Base-by-base conservation (phyloP, 2,113 vertebrate species). In the Meleagris gallopavo region DNA sequence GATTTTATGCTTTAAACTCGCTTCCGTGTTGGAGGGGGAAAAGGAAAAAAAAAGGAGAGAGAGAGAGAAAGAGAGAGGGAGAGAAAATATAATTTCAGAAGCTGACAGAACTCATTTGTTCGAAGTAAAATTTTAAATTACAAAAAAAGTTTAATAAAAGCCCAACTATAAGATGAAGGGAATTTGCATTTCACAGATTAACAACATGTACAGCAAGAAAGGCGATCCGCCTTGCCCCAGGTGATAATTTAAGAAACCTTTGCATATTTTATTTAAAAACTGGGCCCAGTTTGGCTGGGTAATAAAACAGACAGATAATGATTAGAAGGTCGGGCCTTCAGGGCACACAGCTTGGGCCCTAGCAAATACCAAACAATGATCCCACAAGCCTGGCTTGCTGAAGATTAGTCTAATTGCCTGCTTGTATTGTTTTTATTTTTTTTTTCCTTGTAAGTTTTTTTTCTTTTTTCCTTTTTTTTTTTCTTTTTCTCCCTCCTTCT, bases 221-320 rank as follows among this genome's bases (percentile, higher is more conserved):
- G 98, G 99, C 98, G 98, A 99, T 99, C 99, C 98, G 98, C 98
- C 98, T 99, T 98, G 99, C 99, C 99, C 98, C 98, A 98, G 99
- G 99, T 99, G 99, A 99, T 99, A 99, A 99, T 99, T 99, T 99
- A 99, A 99, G 99, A 99, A 99, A 99, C 99, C 99, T 99, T 99
- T 99, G 99, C 99, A 99, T 99, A 99, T 99, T 99, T 99, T 99
- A 99, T 99, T 99, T 99, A 99, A 99, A 99, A 99, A 99, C 99
- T 99, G 99, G 99, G 99, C 98, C 98, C 99, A 99, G 99, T 99
- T 99, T 99, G 99, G 99, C 99, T 99, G 99, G 99, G 99, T 99
- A 99, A 99, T 99, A 99, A 99, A 99, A 99, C 99, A 99, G 99
- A 99, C 99, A 99, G 99, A 99, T 99, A 99, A 99, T 99, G 99